Conservation (phyloP, 1,140 invertebrate genomes). For the Anastatus disparis region DNA sequence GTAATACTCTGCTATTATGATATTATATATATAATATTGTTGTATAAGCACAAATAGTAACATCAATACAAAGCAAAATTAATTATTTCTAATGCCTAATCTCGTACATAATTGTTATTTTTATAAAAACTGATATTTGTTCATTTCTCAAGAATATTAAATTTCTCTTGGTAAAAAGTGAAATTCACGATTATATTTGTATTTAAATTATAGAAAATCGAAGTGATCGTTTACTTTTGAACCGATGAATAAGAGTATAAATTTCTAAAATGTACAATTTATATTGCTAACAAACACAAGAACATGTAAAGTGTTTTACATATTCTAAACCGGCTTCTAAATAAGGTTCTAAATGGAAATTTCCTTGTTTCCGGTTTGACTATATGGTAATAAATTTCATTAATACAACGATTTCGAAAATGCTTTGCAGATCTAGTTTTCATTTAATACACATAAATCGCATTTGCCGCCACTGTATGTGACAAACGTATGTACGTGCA, state of each 20-base stretch:
- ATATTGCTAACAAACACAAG: too few relatives aligned
- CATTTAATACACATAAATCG: constrained; percentile 5
- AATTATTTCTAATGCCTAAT: too few relatives aligned
- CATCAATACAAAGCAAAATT: not conserved
- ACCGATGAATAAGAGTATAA: too few relatives aligned
- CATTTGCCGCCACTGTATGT: not conserved
- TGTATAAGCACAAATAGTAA: not conserved
- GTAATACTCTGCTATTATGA: constrained; percentile 8
- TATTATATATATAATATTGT: not conserved
- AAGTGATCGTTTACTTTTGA: too few relatives aligned
- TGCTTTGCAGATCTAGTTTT: constrained; percentile 4
- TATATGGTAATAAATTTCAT: constrained; percentile 1
- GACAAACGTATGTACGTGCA: not conserved
- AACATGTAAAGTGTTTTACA: too few relatives aligned
- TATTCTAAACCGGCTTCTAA: too few relatives aligned
- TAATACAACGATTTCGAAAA: not conserved
- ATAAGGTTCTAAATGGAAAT: too few relatives aligned
- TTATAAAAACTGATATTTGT: not conserved
- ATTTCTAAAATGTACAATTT: not conserved
- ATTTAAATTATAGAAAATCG: not conserved
- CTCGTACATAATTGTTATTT: too few relatives aligned
- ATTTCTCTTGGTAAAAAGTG: not conserved
- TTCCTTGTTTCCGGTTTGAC: too few relatives aligned
- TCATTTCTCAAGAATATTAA: too few relatives aligned
- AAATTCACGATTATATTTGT: not conserved